Base-by-base conservation (phyloP, 2,888 invertebrate genomes). In the Synergus umbraculus region DNA sequence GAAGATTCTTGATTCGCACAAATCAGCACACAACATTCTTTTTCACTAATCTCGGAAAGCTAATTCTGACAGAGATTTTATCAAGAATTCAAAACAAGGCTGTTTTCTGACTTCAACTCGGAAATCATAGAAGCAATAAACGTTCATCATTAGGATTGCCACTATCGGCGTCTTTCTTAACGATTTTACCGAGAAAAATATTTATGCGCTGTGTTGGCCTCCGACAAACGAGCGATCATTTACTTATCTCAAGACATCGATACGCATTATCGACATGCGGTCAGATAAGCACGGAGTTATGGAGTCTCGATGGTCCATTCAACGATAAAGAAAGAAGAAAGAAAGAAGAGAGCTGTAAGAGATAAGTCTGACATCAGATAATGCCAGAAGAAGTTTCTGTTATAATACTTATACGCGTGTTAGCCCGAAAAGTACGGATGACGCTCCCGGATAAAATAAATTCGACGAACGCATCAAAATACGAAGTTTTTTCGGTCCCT, bases 241-340 rank as follows among this genome's bases (percentile, higher is more conserved):
- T 69, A 49, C 69, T 69, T 69, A 69, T 69, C 69, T 46, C 46
- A 22, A 69, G 22, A 69, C 69, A 69, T 49, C 69, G 69, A 49
- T 69, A 69, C 69, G 65, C 43, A 79, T 81, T 84, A 82, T 81
- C 81, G 76, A 81, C 54, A 44, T 66, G 22, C 49, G 63, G 78
- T 73, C 82, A 63, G 78, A 80, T 43, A 76, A 79, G 78, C 46
- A 65, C 78, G 73, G 76, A 79, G 81, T 85, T 81, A 79, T 81
- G 46, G 80, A 54, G 78, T 41, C 64, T 49, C 41, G 64, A 5
- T 66, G 18, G 46, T 41, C 37, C 43, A 73, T 78, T 44, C 46
- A 63, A 77, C 69, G 12, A 49, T 5, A 65, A 41, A 41, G n/a
- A 65, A 8, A 41, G 15, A 41, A 41, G 12, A 44, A 44, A 44